phyloP scores from a whole-genome alignment of 2,888 invertebrate species.

The Tridacna crocea region DNA sequence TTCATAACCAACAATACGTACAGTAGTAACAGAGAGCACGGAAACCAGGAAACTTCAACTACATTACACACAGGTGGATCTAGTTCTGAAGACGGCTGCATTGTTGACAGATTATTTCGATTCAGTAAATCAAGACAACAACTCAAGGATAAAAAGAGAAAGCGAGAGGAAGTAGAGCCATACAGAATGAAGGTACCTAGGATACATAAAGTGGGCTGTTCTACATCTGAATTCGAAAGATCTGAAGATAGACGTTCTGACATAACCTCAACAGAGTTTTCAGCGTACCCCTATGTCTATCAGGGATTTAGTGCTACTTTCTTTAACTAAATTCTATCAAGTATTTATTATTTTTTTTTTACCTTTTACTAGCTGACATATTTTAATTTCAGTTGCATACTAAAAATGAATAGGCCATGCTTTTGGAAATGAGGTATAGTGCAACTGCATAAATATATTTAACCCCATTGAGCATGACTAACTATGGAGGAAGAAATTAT shows the following conservation, averaged over 20 bases:
- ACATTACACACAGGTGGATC: not conserved
- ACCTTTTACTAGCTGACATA: too few relatives aligned
- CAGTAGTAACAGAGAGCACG: not conserved
- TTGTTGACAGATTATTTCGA: constrained; percentile 12
- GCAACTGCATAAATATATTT: too few relatives aligned
- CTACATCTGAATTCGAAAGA: not conserved
- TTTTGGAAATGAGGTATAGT: too few relatives aligned
- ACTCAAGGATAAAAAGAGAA: not conserved
- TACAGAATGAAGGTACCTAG: constrained; percentile 5
- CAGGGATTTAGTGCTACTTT: too few relatives aligned
- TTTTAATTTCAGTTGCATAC: too few relatives aligned
- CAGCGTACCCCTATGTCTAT: too few relatives aligned
- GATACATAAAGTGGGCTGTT: not conserved
- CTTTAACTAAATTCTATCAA: too few relatives aligned
- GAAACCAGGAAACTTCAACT: not conserved
- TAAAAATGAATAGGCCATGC: too few relatives aligned
- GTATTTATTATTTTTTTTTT: too few relatives aligned
- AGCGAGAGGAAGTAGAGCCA: not conserved
- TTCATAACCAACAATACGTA: too few relatives aligned
- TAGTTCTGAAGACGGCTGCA: constrained; percentile 12
- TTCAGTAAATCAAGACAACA: constrained; percentile 13
- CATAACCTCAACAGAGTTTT: not conserved
- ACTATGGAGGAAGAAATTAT: not conserved
- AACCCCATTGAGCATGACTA: too few relatives aligned
- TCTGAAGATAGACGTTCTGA: constrained; percentile 9